A percentile compares a stretch with the other conserved stretches of the same genome.
Conservation (phyloP, 2,797 vertebrate species). For the Philypnodon macrostomus region DNA sequence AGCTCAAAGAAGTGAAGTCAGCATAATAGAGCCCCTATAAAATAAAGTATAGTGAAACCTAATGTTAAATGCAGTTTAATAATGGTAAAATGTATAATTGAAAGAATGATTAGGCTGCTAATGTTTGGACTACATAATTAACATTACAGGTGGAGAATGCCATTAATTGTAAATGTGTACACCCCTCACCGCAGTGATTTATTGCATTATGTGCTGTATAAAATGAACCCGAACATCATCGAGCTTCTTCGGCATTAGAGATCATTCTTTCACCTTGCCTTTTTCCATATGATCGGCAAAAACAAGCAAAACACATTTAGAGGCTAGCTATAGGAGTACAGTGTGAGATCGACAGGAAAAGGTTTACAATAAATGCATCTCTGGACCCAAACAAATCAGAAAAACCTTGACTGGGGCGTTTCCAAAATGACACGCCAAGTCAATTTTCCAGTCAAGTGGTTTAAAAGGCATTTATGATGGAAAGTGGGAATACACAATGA, state of each 20-base stretch:
- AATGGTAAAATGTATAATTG: conserved; percentile 13
- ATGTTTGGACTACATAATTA: conserved; percentile 22
- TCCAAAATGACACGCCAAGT: conserved; percentile 59
- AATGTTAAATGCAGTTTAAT: conserved; percentile 16
- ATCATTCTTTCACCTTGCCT: conserved; percentile 37
- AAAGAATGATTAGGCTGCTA: conserved; percentile 12
- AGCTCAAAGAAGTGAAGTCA: no score
- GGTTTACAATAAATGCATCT: conserved; percentile 43
- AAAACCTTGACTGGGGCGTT: conserved; percentile 39
- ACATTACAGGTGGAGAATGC: conserved; percentile 7
- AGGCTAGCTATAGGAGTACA: conserved; percentile 10
- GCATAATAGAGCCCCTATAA: no score
- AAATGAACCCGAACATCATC: conserved; percentile 25
- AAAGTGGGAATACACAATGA: conserved; percentile 59
- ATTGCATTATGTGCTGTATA: conserved; percentile 22
- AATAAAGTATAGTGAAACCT: conserved; percentile 9
- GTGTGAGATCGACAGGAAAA: conserved; percentile 24
- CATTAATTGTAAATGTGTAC: conserved; percentile 23
- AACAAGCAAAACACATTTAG: conserved; percentile 20
- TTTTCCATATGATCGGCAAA: conserved; percentile 23
- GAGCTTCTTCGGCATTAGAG: conserved; percentile 36
- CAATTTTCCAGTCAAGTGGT: conserved; percentile 72
- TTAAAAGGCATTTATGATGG: conserved; percentile 66
- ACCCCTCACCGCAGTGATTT: conserved; percentile 8
- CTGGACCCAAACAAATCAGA: conserved; percentile 37